Evolutionary conservation across 1,140 invertebrate genomes (phyloP).

Genomic region (Mamestra configurata): DNA sequence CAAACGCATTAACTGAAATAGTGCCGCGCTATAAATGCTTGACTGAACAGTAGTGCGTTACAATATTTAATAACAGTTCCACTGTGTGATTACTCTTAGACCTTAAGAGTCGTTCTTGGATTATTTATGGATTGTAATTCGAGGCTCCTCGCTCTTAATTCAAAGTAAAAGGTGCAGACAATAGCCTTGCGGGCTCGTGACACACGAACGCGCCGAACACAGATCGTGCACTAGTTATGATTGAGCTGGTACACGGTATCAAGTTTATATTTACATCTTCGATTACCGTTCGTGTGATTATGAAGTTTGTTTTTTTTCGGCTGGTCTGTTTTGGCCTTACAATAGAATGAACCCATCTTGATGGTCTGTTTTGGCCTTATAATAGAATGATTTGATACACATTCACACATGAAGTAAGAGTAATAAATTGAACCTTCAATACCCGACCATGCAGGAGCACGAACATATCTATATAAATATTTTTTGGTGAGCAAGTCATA

Average conservation of each 20-base stretch:
- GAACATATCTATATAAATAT: no score
- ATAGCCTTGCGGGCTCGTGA: constrained; percentile 70
- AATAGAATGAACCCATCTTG: no score
- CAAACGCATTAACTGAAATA: constrained; percentile 1
- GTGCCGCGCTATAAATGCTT: not conserved
- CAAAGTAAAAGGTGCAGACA: constrained; percentile 72
- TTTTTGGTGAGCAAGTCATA: no score
- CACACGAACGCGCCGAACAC: constrained; percentile 53
- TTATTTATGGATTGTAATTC: constrained; percentile 75
- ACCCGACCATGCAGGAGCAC: no score
- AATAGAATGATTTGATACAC: no score
- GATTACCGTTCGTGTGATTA: constrained; percentile 16
- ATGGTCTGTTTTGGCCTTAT: not conserved
- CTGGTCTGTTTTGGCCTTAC: not conserved
- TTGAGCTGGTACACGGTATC: constrained; percentile 39
- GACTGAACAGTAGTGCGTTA: constrained; percentile 28
- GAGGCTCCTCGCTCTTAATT: constrained; percentile 65
- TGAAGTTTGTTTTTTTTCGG: not conserved
- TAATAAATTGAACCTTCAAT: no score
- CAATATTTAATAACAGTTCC: constrained; percentile 37
- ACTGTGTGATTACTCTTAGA: constrained; percentile 62
- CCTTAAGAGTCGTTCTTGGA: constrained; percentile 66
- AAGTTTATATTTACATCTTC: constrained; percentile 30
- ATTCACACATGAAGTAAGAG: no score
- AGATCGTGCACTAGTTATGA: constrained; percentile 41